Evolutionary conservation across 2,888 invertebrate species (phyloP).

Genomic region (Alsophila aescularia): DNA sequence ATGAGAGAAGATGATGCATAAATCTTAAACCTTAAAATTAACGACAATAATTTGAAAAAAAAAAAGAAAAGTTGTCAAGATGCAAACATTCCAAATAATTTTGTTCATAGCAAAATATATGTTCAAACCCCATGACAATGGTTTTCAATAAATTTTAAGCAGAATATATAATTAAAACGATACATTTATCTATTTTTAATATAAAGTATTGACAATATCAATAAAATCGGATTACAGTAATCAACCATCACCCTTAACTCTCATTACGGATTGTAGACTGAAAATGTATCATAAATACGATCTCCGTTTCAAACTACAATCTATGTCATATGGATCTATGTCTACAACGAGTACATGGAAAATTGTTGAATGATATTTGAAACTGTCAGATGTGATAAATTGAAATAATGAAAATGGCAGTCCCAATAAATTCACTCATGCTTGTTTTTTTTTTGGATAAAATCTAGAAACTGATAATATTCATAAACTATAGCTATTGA

Average conservation of each 20-base stretch:
- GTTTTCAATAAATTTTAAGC: conserved; percentile 60
- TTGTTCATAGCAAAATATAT: conserved; percentile 72
- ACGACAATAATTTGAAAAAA: conserved; percentile 56
- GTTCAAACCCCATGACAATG: conserved; percentile 83
- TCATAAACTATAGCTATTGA: conserved; percentile 30
- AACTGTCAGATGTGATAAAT: conserved; percentile 21
- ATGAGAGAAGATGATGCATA: conserved; percentile 69
- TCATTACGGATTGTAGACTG: conserved; percentile 17
- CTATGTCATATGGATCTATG: conserved; percentile 29
- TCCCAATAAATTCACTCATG: conserved; percentile 51
- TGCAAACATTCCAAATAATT: conserved; percentile 82
- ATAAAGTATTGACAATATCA: conserved; percentile 10
- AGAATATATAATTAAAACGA: conserved; percentile 43
- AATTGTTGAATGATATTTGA: conserved; percentile 15
- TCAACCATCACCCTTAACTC: conserved; percentile 32
- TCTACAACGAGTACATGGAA: conserved; percentile 1
- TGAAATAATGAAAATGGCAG: conserved; percentile 4
- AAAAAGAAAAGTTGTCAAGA: conserved; percentile 83
- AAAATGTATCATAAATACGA: conserved; percentile 9
- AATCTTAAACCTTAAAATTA: conserved; percentile 61
- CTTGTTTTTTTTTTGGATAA: conserved; percentile 48
- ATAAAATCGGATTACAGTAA: conserved; percentile 11
- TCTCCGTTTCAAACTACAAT: conserved; percentile 42
- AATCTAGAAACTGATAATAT: conserved; percentile 43
- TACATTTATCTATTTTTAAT: conserved; percentile 41